Base-by-base conservation (phyloP, 2,797 vertebrate genomes). In the Amblyopsis hoosieri region DNA sequence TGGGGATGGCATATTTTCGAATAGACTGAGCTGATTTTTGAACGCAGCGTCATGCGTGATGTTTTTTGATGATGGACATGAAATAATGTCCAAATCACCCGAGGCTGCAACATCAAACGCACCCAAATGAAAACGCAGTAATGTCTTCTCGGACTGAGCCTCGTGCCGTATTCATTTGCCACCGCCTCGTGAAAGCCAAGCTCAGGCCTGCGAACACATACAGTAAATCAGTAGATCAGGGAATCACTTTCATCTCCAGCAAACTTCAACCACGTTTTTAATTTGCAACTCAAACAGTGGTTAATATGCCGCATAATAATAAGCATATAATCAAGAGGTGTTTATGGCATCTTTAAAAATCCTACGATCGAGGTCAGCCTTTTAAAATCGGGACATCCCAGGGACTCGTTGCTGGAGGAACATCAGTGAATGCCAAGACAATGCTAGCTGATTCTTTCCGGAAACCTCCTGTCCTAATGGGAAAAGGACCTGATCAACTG, bases 1-100 rank as follows among this genome's bases (percentile, higher is more conserved):
- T 46, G 15, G 17, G 31, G 12, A 11, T 45, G 7, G 48, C 14
- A 19, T 37, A 29, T 69, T 82, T 78, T 59, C 53, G 65, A 62
- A 23, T 1, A 31, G 31, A 31, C 66, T 85, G 89, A 89, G 88
- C 75, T 70, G 83, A 90, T 83, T 88, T 65, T 68, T 79, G 75
- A 86, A 84, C 82, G 71, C 71, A 76, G 60, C 73, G 67, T 90
- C 77, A 81, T 83, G 82, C 90, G 90, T 91, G 89, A 92, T 91
- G 88, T 89, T 80, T 89, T 90, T 92, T 90, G 90, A 91, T 90
- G 89, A 89, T 91, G 85, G 90, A 91, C 89, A 88, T 91, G 85
- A 92, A 92, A 91, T 89, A 90, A 90, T 90, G 86, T 88, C 84
- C 74, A 89, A 89, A 86, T 83, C 84, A 87, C 87, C 76, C 85